Base-by-base conservation (phyloP, 2,113 vertebrate genomes). In the Pachyramphus minor region DNA sequence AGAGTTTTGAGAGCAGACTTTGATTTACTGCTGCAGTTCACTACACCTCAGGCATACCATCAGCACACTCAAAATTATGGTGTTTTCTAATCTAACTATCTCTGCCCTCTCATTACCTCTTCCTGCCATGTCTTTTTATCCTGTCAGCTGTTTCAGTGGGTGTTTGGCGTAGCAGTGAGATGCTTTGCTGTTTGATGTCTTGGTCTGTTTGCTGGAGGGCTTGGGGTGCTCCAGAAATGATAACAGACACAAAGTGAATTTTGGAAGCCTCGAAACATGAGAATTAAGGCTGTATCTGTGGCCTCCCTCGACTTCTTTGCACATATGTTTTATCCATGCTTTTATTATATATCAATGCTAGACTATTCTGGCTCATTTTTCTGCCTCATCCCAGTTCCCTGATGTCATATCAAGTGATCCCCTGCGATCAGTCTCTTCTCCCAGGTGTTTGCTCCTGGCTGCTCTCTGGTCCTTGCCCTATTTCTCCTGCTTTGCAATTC, bases 21-120 rank as follows among this genome's bases (percentile, higher is more conserved):
- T 72, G 62, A 76, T 93, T 94, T 92, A 64, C 42, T 56, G 12
- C 66, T 76, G 78, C 67, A 87, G 53, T 42, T 84, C 45, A 25
- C 42, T 73, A 58, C n/a, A 80, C 66, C 62, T 94, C 5, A 1
- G 85, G 30, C 4, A 12, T 79, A 22, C 28, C 39, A 44, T 53
- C 67, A 64, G 18, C 35, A 14, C 35, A 30, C 33, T 79, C 62
- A 76, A 79, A 76, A 87, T 76, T 24, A 45, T 49, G 28, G 28
- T 2, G 2, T 66, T 85, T 73, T 73, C 66, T 93, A 86, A 39
- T 49, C 73, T 10, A 6, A 37, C 64, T 77, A 8, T 63, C 55
- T 89, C 91, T 91, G 49, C 27, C 28, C 23, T 62, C 53, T 91
- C 50, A 37, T 72, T 87, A 39, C 6, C 18, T 62, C 67, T 92